Conservation (phyloP, 2,113 vertebrate species). For the Malaclemys terrapin region DNA sequence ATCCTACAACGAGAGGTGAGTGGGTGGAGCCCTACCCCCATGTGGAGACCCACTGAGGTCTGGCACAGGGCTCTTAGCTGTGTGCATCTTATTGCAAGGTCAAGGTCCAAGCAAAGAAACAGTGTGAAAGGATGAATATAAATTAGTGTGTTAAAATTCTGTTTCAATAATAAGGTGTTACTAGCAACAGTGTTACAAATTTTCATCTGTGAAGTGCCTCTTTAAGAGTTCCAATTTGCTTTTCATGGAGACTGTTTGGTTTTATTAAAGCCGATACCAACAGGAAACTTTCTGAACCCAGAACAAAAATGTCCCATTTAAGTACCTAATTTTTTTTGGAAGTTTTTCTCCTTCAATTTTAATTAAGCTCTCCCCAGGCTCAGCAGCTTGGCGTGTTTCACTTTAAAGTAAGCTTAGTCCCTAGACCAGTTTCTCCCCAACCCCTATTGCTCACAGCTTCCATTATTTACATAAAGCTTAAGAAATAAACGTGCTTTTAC, state of each 20-base stretch:
- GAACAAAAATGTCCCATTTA: constrained; percentile 32
- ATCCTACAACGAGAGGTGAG: background rate
- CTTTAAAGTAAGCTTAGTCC: constrained; percentile 46
- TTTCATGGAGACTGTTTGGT: constrained; percentile 65
- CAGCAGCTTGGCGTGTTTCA: constrained; percentile 21
- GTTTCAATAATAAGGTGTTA: constrained; percentile 75
- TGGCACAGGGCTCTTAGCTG: background rate
- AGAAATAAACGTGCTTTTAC: constrained; percentile 58
- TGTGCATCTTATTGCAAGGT: background rate
- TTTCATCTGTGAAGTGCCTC: constrained; percentile 60
- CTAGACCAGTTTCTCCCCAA: constrained; percentile 17
- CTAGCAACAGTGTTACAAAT: constrained; percentile 68
- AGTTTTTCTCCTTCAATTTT: constrained; percentile 39
- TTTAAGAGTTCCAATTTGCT: constrained; percentile 62
- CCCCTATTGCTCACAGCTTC: constrained; percentile 28
- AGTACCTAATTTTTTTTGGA: constrained; percentile 55
- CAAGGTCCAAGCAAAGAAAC: background rate
- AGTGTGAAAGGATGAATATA: constrained; percentile 34
- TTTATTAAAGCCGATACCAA: constrained; percentile 60
- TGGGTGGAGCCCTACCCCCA: background rate
- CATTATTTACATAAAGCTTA: constrained; percentile 51
- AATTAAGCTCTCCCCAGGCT: constrained; percentile 42
- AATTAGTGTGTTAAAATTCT: constrained; percentile 69
- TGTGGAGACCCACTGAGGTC: background rate
- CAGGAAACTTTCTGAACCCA: constrained; percentile 42